Evolutionary conservation across 1,140 invertebrate species (phyloP), one percentile per base, ranked within the genome.

Genomic region (Drusus annulatus): DNA sequence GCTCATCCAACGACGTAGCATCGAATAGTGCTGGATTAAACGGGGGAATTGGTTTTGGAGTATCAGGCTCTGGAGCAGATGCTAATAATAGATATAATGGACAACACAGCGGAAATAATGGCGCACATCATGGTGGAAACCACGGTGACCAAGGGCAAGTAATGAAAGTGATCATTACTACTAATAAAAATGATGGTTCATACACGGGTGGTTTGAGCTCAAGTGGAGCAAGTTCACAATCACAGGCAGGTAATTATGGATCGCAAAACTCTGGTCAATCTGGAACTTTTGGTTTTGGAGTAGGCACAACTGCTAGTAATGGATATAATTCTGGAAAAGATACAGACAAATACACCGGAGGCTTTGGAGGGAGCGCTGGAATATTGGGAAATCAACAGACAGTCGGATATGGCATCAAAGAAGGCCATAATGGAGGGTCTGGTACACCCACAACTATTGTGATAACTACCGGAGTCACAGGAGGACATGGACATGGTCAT

Each of bases 361-460:
- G 19, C 21, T 80, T 80, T 23, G 79, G 79, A 19, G 79, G 79
- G 6, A 58, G 36, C 15, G 3, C 79, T 16, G 79, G 79, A n/a
- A 69, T 76, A 58, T 21, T 76, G 28, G 79, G 79, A 68, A 56
- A 65, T 56, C 79, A 80, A 69, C 63, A 45, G 10, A 10, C 36
- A 80, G 54, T 51, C 78, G 17, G 78, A 69, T 31, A 28, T 16
- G 19, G 78, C 16, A 19, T 78, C 50, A 78, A 78, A n/a, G 36
- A 7, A 13, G 36, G 36, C 36, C 5, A 45, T 13, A 7, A 45
- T 45, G 36, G 36, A 13, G 36, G 8, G 10, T 45, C 36, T 45
- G 8, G 63, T 54, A 45, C 36, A 65, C 17, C 23, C 25, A n/a
- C 23, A 31, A 65, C 23, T 31, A 65, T 65, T 28, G n/a, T 21